These are phyloP conservation scores for Misgurnus mizolepis DNA, from an alignment of 2,113 vertebrate species.

Conservation along the genomic window DNA sequence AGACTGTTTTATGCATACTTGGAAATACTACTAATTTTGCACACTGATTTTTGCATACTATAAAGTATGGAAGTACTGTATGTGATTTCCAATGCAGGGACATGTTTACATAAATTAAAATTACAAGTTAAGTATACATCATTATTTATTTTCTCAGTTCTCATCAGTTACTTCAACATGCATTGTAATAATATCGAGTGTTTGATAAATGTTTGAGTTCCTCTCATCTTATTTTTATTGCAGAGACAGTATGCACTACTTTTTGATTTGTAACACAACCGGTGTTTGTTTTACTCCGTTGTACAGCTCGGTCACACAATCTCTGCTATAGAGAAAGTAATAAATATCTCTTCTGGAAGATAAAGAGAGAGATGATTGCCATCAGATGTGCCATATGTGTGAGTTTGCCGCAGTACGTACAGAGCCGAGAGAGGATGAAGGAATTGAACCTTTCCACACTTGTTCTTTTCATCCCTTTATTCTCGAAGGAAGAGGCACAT, in stretches of 20 bases:
- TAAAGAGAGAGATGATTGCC: constrained; percentile 52
- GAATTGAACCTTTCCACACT: constrained; percentile 31
- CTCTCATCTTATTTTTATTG: no score
- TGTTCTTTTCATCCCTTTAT: constrained; percentile 45
- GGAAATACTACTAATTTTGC: no score
- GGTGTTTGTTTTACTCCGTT: not conserved
- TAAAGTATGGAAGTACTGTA: no score
- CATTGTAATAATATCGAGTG: no score
- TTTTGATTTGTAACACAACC: not conserved
- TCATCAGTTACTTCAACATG: no score
- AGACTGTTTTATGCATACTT: no score
- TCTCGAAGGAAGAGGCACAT: constrained; percentile 43
- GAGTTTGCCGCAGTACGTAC: constrained; percentile 44
- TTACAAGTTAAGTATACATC: no score
- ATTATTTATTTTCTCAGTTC: no score
- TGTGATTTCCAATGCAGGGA: no score
- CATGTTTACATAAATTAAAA: no score
- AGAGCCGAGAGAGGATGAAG: constrained; percentile 27
- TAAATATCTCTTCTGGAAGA: constrained; percentile 51
- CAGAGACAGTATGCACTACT: not conserved
- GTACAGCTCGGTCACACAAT: not conserved
- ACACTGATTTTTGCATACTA: no score
- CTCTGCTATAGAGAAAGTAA: constrained; percentile 40
- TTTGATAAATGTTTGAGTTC: no score
- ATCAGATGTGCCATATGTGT: constrained; percentile 54